Percentiles rank a stretch among this genome's conserved stretches.
These are phyloP conservation scores for Epinotia demarniana DNA, from an alignment of 2,888 invertebrate species.

Conservation along the genomic window DNA sequence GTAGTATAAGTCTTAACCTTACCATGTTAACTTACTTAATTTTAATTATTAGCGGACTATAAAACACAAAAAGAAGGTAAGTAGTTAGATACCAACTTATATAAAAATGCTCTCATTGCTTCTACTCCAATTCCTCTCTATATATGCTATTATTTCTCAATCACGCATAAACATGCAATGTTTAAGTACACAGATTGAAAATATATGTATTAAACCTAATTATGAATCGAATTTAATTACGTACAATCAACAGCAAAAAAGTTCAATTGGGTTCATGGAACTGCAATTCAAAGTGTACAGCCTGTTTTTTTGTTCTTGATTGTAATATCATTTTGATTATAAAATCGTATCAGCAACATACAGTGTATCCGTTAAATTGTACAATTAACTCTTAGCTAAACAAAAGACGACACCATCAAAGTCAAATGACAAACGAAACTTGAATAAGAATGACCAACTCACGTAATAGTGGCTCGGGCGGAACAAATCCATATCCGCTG, in stretches of 20 bases:
- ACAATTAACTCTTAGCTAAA: background rate
- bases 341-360: background rate
- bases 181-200: no score
- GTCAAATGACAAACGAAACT: slow-evolving; percentile 42
- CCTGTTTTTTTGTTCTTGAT: no score
- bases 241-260: no score
- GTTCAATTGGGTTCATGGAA: no score
- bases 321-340: background rate
- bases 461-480: slow-evolving; percentile 55
- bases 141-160: no score
- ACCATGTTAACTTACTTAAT: background rate
- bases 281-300: no score
- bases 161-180: no score
- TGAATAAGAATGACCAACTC: slow-evolving; percentile 50
- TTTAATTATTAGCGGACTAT: background rate
- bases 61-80: background rate
- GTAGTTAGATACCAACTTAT: no score
- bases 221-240: no score
- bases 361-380: background rate
- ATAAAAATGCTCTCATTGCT: no score
- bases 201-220: no score
- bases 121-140: no score
- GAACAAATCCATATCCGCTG: slow-evolving; percentile 70
- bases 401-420: slow-evolving; percentile 34
- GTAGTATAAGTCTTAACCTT: slow-evolving; percentile 1